A percentile compares a stretch with the other conserved stretches of the same genome.
Evolutionary conservation across 1,140 invertebrate species (phyloP).

Genomic region (Ceratosolen fusciceps): DNA sequence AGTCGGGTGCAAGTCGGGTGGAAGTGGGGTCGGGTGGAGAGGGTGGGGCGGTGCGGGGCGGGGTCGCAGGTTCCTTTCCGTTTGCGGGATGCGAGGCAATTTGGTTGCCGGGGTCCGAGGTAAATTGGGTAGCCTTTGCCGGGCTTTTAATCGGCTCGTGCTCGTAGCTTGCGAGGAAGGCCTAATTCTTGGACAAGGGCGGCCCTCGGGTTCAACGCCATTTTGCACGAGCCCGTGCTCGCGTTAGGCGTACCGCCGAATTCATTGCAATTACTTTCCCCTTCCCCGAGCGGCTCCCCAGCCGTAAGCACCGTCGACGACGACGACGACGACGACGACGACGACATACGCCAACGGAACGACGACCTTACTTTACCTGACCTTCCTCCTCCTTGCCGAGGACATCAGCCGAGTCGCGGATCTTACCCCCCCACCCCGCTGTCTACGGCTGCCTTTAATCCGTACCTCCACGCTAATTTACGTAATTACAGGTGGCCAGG

Average conservation of each 20-base stretch:
- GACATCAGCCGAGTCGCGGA: too few species aligned
- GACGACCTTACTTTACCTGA: too few species aligned
- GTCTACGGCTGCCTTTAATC: background rate
- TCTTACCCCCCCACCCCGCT: background rate
- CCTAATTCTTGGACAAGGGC: conserved; percentile 64
- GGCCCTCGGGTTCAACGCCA: conserved; percentile 56
- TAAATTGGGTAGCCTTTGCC: too few species aligned
- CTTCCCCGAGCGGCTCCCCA: conserved; percentile 11
- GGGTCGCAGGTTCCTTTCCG: background rate
- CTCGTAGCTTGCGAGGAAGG: conserved; percentile 47
- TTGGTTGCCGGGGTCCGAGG: background rate
- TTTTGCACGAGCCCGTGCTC: conserved; percentile 58
- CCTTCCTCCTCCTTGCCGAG: too few species aligned
- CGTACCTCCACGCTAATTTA: conserved; percentile 33
- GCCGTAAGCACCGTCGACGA: conserved; percentile 63
- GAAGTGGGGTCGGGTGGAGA: too few species aligned
- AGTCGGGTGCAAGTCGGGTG: too few species aligned
- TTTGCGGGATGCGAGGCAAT: background rate
- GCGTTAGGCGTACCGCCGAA: conserved; percentile 54
- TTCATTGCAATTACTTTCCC: conserved; percentile 68
- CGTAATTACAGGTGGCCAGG: conserved; percentile 47
- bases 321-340: conserved; percentile 49
- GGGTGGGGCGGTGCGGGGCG: too few species aligned
- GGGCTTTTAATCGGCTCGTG: too few species aligned
- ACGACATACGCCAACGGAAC: too few species aligned